A percentile compares a stretch with the other conserved stretches of the same genome.
Evolutionary conservation across 2,113 vertebrate species (phyloP).

Genomic region (Thamnaconus septentrionalis): DNA sequence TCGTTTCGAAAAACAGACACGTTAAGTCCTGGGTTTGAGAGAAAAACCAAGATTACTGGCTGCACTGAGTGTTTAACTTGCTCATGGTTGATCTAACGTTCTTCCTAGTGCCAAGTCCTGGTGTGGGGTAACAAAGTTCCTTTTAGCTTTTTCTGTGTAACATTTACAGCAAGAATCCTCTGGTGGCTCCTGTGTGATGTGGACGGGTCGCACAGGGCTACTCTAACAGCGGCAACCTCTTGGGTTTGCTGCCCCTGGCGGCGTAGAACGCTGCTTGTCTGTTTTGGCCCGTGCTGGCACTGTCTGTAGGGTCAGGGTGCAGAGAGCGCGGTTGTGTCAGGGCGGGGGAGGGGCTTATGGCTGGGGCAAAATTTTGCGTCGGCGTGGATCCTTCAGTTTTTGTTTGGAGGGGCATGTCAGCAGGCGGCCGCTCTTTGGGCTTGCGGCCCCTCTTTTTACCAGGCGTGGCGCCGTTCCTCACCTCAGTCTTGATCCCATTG

Average conservation of each 20-base stretch:
- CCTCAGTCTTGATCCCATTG: slow-evolving; percentile 73
- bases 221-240: slow-evolving; percentile 62
- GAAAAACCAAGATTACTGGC: slow-evolving; percentile 54
- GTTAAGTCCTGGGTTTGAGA: slow-evolving; percentile 27
- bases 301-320: slow-evolving; percentile 52
- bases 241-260: slow-evolving; percentile 69
- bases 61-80: slow-evolving; percentile 44
- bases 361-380: slow-evolving; percentile 46
- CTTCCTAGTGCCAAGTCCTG: slow-evolving; percentile 54
- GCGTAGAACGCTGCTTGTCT: slow-evolving; percentile 55
- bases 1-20: slow-evolving; percentile 55
- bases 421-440: slow-evolving; percentile 83
- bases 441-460: slow-evolving; percentile 92
- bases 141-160: slow-evolving; percentile 40
- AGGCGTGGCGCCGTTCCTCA: slow-evolving; percentile 74
- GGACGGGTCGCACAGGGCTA: slow-evolving; percentile 46
- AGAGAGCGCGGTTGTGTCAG: slow-evolving; percentile 43
- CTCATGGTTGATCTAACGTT: slow-evolving; percentile 44
- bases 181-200: slow-evolving; percentile 40
- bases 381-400: slow-evolving; percentile 61
- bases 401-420: slow-evolving; percentile 48
- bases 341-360: slow-evolving; percentile 31
- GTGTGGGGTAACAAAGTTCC: slow-evolving; percentile 43
- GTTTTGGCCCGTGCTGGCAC: slow-evolving; percentile 50
- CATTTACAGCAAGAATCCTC: slow-evolving; percentile 48